A percentile compares a stretch with the other conserved stretches of the same genome.
These are phyloP conservation scores for Polia nebulosa DNA, from an alignment of 2,888 invertebrate genomes.

Conservation along the genomic window DNA sequence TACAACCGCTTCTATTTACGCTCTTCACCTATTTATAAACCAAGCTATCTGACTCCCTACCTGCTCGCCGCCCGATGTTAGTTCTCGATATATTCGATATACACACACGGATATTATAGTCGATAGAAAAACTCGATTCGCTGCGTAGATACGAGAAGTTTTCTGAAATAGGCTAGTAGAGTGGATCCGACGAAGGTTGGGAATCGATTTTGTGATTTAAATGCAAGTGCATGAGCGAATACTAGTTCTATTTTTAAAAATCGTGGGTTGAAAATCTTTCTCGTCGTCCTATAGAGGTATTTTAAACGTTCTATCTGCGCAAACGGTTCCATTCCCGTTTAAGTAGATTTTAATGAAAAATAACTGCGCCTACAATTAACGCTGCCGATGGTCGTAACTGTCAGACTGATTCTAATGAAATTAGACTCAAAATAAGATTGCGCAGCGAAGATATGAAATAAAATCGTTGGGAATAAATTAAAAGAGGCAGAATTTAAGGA, in stretches of 20 bases:
- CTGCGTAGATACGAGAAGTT: conserved; percentile 55
- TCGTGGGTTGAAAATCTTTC: neutral
- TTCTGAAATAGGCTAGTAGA: conserved; percentile 59
- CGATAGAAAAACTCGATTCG: conserved; percentile 58
- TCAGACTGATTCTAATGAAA: conserved; percentile 57
- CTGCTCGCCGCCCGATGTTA: conserved; percentile 77
- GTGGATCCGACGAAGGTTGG: conserved; percentile 24
- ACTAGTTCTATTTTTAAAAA: conserved; percentile 14
- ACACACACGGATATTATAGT: conserved; percentile 63
- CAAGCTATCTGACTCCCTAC: conserved; percentile 85
- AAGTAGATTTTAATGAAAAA: conserved; percentile 60
- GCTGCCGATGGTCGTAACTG: conserved; percentile 55
- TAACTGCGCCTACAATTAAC: conserved; percentile 58
- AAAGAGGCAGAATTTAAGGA: conserved; percentile 20
- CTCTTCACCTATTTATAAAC: conserved; percentile 90
- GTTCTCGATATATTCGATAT: conserved; percentile 65
- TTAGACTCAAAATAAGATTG: conserved; percentile 45
- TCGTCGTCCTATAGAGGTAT: neutral
- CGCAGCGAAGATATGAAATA: conserved; percentile 40
- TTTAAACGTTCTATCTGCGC: conserved; percentile 11
- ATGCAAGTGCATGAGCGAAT: conserved; percentile 37
- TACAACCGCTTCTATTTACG: conserved; percentile 90
- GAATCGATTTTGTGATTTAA: conserved; percentile 40
- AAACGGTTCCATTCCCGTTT: conserved; percentile 36
- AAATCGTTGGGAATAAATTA: conserved; percentile 34